phyloP scores from a whole-genome alignment of 2,113 vertebrate species.

The Meleagris gallopavo region DNA sequence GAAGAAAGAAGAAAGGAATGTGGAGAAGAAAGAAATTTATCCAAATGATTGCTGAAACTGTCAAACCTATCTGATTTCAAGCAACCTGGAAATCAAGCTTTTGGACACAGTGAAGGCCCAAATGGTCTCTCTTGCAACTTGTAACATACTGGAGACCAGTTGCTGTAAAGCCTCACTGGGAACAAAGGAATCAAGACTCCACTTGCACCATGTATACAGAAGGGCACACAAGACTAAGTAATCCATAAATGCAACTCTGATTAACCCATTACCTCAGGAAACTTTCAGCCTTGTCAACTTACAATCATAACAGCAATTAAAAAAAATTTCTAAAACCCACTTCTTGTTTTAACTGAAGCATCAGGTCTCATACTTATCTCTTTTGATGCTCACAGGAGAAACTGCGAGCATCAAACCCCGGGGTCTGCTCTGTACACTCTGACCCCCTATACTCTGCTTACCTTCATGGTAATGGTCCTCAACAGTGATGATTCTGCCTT shows the following conservation, averaged over 20 bases:
- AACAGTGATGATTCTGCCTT: slow-evolving; percentile 91
- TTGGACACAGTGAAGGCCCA: neutral
- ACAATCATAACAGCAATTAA: neutral
- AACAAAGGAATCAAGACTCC: neutral
- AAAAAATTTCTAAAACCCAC: neutral
- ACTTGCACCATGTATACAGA: neutral
- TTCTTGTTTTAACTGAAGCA: neutral
- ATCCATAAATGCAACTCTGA: neutral
- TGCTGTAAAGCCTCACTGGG: neutral
- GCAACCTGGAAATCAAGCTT: neutral
- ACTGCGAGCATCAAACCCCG: neutral
- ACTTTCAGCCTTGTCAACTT: neutral
- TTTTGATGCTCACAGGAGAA: neutral
- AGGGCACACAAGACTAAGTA: neutral
- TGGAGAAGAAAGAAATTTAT: neutral
- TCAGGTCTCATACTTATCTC: neutral
- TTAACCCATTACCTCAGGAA: neutral
- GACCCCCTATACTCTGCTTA: slow-evolving; percentile 26
- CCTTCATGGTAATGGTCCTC: slow-evolving; percentile 97
- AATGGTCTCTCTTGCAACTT: neutral
- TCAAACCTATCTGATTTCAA: neutral
- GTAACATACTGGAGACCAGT: neutral
- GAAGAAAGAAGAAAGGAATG: too few species aligned
- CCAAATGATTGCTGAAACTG: neutral
- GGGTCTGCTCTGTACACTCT: neutral